Conservation (phyloP, 2,113 vertebrate species). For the Polyodon spathula region DNA sequence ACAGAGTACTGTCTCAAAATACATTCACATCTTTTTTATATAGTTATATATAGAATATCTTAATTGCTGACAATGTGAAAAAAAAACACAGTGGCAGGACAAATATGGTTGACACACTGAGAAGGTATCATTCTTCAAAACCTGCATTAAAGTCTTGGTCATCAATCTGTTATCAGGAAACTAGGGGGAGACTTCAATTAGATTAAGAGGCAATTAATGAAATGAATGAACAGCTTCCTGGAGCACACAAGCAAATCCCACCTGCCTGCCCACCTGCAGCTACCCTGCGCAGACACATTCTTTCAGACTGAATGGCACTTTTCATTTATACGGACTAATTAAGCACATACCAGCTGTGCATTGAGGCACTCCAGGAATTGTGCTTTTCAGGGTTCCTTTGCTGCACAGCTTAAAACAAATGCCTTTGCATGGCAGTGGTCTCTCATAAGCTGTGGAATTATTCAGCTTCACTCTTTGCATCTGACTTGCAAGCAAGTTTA, state of each 20-base stretch:
- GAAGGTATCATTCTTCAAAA: slow-evolving; percentile 5
- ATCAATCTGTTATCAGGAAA: slow-evolving; percentile 14
- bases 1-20: too few relatives aligned
- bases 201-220: neutral
- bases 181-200: neutral
- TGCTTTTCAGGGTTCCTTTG: neutral
- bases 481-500: too few relatives aligned
- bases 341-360: neutral
- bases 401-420: neutral
- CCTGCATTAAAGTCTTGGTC: neutral
- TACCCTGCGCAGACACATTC: neutral
- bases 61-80: slow-evolving; percentile 47
- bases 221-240: neutral
- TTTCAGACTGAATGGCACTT: neutral
- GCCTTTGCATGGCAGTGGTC: neutral
- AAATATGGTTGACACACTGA: too few relatives aligned
- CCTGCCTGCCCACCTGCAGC: slow-evolving; percentile 1
- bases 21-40: too few relatives aligned
- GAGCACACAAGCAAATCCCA: neutral
- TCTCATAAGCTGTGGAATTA: too few relatives aligned
- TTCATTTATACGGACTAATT: neutral
- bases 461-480: too few relatives aligned
- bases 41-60: slow-evolving; percentile 24
- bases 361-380: neutral
- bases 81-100: slow-evolving; percentile 22